Base-by-base conservation (phyloP, 1,140 invertebrate species). In the Parapsyche elsis region DNA sequence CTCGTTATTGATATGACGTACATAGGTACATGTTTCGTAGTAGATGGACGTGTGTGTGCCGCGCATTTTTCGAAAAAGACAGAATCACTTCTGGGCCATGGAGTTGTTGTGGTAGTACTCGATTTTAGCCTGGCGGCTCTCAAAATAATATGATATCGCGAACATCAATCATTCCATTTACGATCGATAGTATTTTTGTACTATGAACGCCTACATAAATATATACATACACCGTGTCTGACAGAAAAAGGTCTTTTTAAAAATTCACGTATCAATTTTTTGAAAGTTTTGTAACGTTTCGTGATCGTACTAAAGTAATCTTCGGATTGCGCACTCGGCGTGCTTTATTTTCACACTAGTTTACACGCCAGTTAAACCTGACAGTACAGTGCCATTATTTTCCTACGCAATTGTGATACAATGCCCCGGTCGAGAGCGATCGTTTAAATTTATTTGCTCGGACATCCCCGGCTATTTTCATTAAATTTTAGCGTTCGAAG, bases 131-230 rank as follows among this genome's bases (percentile, higher is more conserved):
- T 45, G 21, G 45, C 12, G 44, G 26, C 30, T 74, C 19, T 12
- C n/a, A 46, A 23, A 38, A 49, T 74, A 74, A 74, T 74, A 49
- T 74, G 30, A 45, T 44, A 46, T 74, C 38, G 71, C 26, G 19
- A 23, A 30, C 45, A 74, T 74, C 45, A 74, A 74, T 74, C 71
- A 74, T 74, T 74, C 71, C 38, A 14, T 49, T 74, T 23, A 46
- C 71, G 71, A 71, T 71, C 67, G 30, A 71, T 71, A 30, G 24
- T 71, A 71, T 71, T 71, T 61, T 61, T 71, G 30, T 71, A 71
- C 30, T 71, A n/a, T 24, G 21, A 71, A 44, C 67, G 67, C 67
- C 67, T 26, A 44, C 24, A 44, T 7, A 67, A 71, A 26, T 30
- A 38, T 38, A 38, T 7, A 38, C 2, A 38, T 38, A 38, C 30